Percentiles rank a stretch among this genome's conserved stretches.
Evolutionary conservation across 2,113 vertebrate species (phyloP).

Genomic region (Dasyornis broadbenti): DNA sequence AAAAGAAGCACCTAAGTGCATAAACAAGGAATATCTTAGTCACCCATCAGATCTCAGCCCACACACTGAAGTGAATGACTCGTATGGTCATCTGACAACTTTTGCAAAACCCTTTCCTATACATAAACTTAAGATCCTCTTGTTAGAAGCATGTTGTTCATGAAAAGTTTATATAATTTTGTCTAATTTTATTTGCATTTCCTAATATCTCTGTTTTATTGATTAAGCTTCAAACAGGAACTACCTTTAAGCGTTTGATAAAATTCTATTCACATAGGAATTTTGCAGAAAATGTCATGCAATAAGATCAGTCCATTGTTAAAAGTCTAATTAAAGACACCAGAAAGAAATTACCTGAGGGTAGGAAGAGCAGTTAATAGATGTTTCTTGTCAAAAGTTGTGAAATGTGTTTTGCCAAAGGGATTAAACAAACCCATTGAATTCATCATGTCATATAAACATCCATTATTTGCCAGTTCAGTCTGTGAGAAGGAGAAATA

Average conservation of each 20-base stretch:
- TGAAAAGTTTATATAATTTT: not conserved
- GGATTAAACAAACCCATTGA: not conserved
- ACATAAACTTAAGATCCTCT: not conserved
- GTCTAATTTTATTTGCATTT: not conserved
- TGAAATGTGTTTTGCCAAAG: conserved; percentile 27
- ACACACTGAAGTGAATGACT: not conserved
- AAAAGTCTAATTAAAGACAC: conserved; percentile 46
- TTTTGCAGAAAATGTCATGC: conserved; percentile 1
- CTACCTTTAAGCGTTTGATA: not conserved
- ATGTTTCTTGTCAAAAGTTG: not conserved
- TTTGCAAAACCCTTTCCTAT: not conserved
- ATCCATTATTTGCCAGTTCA: not conserved
- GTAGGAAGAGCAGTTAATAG: conserved; percentile 5
- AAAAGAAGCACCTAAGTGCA: not conserved
- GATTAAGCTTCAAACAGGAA: not conserved
- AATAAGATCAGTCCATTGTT: not conserved
- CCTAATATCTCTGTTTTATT: not conserved
- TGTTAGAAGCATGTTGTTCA: not conserved
- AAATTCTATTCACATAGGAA: not conserved
- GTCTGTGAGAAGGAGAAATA: not conserved
- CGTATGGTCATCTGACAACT: not conserved
- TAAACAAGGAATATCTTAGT: not conserved
- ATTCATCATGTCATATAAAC: not conserved
- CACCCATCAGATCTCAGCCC: not conserved
- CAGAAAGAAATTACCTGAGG: not conserved